Conservation (phyloP, 1,140 invertebrate species). For the Acyrthosiphon pisum region DNA sequence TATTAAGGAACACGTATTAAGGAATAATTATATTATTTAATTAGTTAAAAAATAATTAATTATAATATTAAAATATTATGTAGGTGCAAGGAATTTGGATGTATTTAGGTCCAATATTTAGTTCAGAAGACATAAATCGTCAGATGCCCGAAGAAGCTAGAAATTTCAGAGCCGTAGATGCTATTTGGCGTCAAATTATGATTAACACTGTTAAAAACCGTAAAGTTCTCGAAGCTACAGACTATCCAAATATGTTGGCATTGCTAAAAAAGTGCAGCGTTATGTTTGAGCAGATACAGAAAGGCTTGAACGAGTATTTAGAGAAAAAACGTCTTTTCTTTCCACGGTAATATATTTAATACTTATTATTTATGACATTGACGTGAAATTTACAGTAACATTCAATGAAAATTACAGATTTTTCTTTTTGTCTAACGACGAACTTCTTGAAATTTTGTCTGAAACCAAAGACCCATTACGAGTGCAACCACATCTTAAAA, state of each 20-base stretch:
- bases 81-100: constrained; percentile 80
- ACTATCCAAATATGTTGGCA: constrained; percentile 79
- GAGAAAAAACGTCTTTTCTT: constrained; percentile 96
- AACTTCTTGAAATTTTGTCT: constrained; percentile 91
- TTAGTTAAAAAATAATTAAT: no score
- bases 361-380: not conserved
- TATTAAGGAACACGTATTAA: no score
- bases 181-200: constrained; percentile 90
- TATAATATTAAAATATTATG: constrained; percentile 51
- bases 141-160: constrained; percentile 96
- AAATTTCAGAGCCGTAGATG: constrained; percentile 77
- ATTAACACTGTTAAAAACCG: constrained; percentile 71
- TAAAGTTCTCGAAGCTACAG: constrained; percentile 82
- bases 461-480: constrained; percentile 91
- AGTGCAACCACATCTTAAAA: constrained; percentile 93
- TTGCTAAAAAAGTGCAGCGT: constrained; percentile 74
- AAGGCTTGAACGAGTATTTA: constrained; percentile 94
- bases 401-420: constrained; percentile 71
- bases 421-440: constrained; percentile 97
- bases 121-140: constrained; percentile 95
- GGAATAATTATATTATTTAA: no score
- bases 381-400: no score
- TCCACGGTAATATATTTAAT: constrained; percentile 69
- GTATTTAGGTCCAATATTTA: constrained; percentile 96
- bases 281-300: constrained; percentile 87